Evolutionary conservation across 2,888 invertebrate species (phyloP), one percentile per base, ranked within the genome.

Genomic region (Calameuta filiformis): DNA sequence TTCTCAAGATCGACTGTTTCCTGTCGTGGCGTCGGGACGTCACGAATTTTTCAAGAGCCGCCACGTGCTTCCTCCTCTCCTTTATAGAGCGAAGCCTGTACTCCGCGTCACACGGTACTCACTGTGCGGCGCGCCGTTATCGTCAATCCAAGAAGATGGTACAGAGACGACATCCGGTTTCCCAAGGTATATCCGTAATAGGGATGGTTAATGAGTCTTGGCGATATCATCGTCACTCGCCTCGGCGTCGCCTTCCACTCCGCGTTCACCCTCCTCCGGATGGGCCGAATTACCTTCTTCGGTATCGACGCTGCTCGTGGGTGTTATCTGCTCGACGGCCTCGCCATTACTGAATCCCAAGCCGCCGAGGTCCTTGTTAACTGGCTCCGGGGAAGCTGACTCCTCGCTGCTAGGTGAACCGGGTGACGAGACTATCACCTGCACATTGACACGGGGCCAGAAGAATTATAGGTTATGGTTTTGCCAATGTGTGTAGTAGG

Each of bases 321-420:
- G 94, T 1, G 94, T 94, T 37, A 93, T 92, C 68, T 93, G 93
- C 78, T 94, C 94, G 80, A 92, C 92, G 33, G 91, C 92, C 91
- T 80, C 80, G 77, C 74, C 75, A 73, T 85, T 86, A 23, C 83
- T 82, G 35, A 80, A 82, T 75, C 82, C 81, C 82, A 83, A 77
- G 71, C 81, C 80, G 35, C 85, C 81, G 78, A 84, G 77, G 56
- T 79, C 93, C 91, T 95, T 94, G 90, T 95, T 95, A 91, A 95
- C 94, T 83, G 95, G 95, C 88, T 95, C 96, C 86, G 96, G 96
- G 86, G 96, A 96, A 88, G 95, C 96, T 86, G 95, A 95, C 90
- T 96, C 96, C 89, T 96, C 96, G 93, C 96, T 96, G 94, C 96
- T 96, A 94, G 96, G 96, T 91, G 96, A 96, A 94, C 96, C 96